Evolutionary conservation across 1,140 invertebrate species (phyloP), one percentile per base, ranked within the genome.

Genomic region (Aphaenogaster floridana): DNA sequence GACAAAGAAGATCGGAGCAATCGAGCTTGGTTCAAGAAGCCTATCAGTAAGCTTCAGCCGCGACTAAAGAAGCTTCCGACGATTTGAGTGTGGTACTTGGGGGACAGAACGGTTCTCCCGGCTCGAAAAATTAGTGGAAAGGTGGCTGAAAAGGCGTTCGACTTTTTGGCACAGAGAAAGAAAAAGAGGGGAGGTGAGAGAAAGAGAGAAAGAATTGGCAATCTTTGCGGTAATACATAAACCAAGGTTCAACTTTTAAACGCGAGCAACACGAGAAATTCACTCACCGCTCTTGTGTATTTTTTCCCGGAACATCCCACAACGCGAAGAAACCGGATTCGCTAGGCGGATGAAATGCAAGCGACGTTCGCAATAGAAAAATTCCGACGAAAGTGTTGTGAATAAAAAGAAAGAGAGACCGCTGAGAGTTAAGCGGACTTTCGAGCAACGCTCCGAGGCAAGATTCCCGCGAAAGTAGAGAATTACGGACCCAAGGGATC

Each of bases 1-100:
- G 87, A 90, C 87, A 91, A 92, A 92, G 86, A 86, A 76, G 78
- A 91, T 83, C 77, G 78, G 28, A 71, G 36, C 52, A 86, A 86
- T 81, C 85, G 85, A 28, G 64, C n/a, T 11, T 15, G 28, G 50
- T 87, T 84, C 57, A 80, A 88, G 79, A 71, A 90, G 88, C 66
- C 59, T 90, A 89, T 89, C 85, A 59, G 85, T 74, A 72, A 61
- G 48, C 89, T 78, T 83, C 74, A 90, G 85, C 21, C 79, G 79
- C 15, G 64, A 54, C 72, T 61, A 76, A 83, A 72, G 64, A 78
- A 76, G 71, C 57, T 48, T 77, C 48, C 80, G 36, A 36, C n/a
- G 52, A 72, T 89, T 84, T 84, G 5, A 85, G 17, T 52, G 36
- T 57, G 54, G 57, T 52, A 59, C 45, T 45, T 7, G 17, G 17